Evolutionary conservation across 2,113 vertebrate species (phyloP), one percentile per base, ranked within the genome.

Genomic region (Rhabdornis inornatus): DNA sequence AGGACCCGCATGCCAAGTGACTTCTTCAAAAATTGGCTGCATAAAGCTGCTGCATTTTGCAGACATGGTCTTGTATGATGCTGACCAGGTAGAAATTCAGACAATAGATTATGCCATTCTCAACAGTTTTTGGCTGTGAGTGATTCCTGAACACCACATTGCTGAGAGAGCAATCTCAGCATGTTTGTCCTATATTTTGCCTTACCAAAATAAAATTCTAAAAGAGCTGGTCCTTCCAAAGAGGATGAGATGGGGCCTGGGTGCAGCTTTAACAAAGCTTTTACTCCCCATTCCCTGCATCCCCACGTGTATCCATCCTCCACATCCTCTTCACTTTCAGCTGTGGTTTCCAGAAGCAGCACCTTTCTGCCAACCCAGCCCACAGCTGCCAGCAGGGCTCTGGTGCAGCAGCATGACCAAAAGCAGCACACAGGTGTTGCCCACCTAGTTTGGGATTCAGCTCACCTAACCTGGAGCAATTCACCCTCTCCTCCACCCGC

Each of bases 221-320:
- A 10, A 57, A 31, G 28, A 61, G 3, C 19, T 79, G 13, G 10
- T 30, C 52, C n/a, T 75, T 75, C 44, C 33, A 16, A 87, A 92
- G 27, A 53, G 10, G 35, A 35, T 52, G 57, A 76, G n/a, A 37
- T 52, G 19, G 20, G 45, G 11, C 28, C 12, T 50, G 56, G 9
- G 3, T 83, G 11, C 3, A 11, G 27, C 13, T 86, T 68, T 47
- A 50, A n/a, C 27, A 66, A 39, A 86, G 39, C 45, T 59, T 23
- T 33, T 52, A 9, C 1, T 6, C 30, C 1, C 7, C 6, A 14
- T 47, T 23, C 49, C 20, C 39, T 78, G 31, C 21, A 40, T 83
- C 21, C n/a, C 12, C 5, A 40, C 0, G 0, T 2, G 0, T 10
- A 65, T 45, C 17, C 17, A 15, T 28, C 45, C 57, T 42, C 25